Evolutionary conservation across 2,888 invertebrate species (phyloP), one percentile per base, ranked within the genome.

Genomic region (Nycteola revayana): DNA sequence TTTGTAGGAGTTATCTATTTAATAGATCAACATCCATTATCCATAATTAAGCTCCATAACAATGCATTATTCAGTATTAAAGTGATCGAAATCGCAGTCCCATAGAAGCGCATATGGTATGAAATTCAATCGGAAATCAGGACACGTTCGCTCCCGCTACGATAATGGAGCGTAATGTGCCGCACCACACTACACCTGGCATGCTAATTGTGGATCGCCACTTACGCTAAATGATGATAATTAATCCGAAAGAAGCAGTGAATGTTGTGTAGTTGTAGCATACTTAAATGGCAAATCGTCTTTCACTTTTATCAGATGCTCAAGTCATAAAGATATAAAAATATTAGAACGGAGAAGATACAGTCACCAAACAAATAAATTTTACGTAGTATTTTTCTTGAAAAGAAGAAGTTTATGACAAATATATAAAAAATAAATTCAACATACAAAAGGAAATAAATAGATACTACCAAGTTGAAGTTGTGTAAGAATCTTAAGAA

Each of bases 151-250:
- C 60, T 70, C 66, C 61, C 55, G 60, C 63, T 63, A 65, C 63
- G 62, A 70, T 84, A 80, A 83, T 79, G 75, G 76, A 43, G 65
- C 42, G 63, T 84, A 83, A 84, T 78, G 74, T 79, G 71, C 61
- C 61, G 45, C 63, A 51, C 43, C 54, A 52, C 60, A 55, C 53
- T 53, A 53, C 71, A 70, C 63, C 67, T 60, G 61, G 79, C 74
- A 82, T 82, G 67, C 62, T 75, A 75, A 79, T 71, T 66, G 58
- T 48, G 51, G 42, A 60, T 56, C 52, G 60, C 57, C 69, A 67
- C 64, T 52, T 51, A 51, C 56, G 48, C 48, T 64, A 65, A 75
- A 65, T 56, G 58, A 60, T 57, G 47, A 53, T 69, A 70, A 75
- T 79, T 72, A 69, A 66, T 60, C 62, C 51, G 39, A 65, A 70